Conservation (phyloP, 2,113 vertebrate genomes). For the Oreochromis aureus region DNA sequence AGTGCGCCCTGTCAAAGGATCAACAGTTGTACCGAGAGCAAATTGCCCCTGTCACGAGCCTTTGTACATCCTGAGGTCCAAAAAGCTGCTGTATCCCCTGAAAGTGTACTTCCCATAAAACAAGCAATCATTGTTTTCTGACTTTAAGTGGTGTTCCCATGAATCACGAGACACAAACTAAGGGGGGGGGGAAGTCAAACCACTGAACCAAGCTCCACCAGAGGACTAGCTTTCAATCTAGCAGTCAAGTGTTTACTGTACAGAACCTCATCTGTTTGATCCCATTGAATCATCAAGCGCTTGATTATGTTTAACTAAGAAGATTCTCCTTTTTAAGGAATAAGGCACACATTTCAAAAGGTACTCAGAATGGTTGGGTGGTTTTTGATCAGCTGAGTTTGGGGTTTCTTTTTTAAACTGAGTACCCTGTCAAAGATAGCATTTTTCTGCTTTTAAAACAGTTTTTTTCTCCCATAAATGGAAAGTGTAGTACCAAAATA, state of each 20-base stretch:
- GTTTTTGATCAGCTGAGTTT: background rate
- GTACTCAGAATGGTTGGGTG: background rate
- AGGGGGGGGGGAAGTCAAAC: background rate
- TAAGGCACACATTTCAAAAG: background rate
- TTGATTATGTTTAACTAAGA: conserved; percentile 5
- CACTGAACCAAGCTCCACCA: background rate
- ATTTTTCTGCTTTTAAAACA: background rate
- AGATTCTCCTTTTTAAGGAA: background rate
- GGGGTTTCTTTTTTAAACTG: background rate
- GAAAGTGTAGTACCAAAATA: background rate
- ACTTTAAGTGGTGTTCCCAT: background rate
- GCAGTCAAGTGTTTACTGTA: conserved; percentile 9
- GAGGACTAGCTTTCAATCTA: background rate
- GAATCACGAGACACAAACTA: background rate
- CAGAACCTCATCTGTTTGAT: background rate
- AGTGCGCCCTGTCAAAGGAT: background rate
- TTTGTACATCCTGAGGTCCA: background rate
- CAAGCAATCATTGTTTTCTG: background rate
- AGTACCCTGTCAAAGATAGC: background rate
- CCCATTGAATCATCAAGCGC: background rate
- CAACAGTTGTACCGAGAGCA: background rate
- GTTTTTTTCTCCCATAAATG: background rate
- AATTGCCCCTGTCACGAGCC: background rate
- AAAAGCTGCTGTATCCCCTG: background rate
- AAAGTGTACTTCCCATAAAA: background rate